A percentile compares a stretch with the other conserved stretches of the same genome.
phyloP scores from a whole-genome alignment of 2,888 invertebrate genomes.

The Thymelicus sylvestris region DNA sequence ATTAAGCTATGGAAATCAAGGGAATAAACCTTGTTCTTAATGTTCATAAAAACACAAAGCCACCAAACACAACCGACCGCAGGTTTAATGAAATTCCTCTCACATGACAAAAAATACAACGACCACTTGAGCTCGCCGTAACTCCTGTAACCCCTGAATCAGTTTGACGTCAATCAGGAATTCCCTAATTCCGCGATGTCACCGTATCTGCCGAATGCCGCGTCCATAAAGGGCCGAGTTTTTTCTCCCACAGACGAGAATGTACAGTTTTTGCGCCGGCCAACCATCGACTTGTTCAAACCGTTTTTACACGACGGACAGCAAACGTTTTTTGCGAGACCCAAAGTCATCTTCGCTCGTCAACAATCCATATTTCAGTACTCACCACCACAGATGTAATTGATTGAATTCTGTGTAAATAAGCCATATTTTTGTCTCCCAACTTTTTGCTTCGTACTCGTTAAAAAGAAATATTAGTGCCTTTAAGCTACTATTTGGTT shows the following conservation, averaged over 20 bases:
- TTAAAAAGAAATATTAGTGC: slow-evolving; percentile 39
- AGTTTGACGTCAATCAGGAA: slow-evolving; percentile 47
- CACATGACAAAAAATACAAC: slow-evolving; percentile 33
- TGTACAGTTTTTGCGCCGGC: slow-evolving; percentile 70
- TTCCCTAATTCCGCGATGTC: slow-evolving; percentile 50
- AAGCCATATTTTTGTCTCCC: slow-evolving; percentile 61
- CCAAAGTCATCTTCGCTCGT: slow-evolving; percentile 70
- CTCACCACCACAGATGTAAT: slow-evolving; percentile 69
- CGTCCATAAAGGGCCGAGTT: slow-evolving; percentile 67
- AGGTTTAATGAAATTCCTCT: slow-evolving; percentile 31
- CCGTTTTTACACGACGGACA: slow-evolving; percentile 69
- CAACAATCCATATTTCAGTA: slow-evolving; percentile 75
- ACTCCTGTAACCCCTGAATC: slow-evolving; percentile 38
- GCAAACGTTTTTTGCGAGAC: slow-evolving; percentile 68
- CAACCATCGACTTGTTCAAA: slow-evolving; percentile 65
- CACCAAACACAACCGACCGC: slow-evolving; percentile 4
- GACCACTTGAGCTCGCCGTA: slow-evolving; percentile 25
- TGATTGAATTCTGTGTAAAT: slow-evolving; percentile 76
- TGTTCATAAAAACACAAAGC: slow-evolving; percentile 22
- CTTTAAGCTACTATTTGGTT: slow-evolving; percentile 31
- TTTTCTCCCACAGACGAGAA: slow-evolving; percentile 64
- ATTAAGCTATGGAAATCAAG: not conserved
- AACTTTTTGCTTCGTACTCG: slow-evolving; percentile 39
- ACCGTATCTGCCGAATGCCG: slow-evolving; percentile 65
- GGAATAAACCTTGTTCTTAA: not conserved